phyloP scores from a whole-genome alignment of 2,888 invertebrate genomes.

The Icerya purchasi region DNA sequence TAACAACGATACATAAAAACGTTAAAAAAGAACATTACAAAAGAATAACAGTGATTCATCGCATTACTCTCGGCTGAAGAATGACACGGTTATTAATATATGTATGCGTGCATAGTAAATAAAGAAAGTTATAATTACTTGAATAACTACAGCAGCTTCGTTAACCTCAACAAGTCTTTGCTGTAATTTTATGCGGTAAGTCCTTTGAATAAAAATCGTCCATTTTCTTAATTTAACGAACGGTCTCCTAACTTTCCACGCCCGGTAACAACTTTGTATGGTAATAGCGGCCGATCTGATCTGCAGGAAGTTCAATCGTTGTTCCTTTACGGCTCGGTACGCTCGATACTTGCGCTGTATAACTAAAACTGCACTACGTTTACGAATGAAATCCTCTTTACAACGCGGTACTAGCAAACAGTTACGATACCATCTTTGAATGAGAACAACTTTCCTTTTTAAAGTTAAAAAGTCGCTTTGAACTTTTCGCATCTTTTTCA shows the following conservation, averaged over 20 bases:
- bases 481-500: not conserved
- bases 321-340: not conserved
- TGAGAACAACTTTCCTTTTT: conserved; percentile 5
- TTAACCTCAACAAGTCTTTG: not conserved
- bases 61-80: too few relatives aligned
- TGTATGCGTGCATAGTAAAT: too few relatives aligned
- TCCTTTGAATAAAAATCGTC: not conserved
- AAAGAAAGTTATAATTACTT: conserved; percentile 2
- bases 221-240: conserved; percentile 3
- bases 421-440: conserved; percentile 11
- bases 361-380: not conserved
- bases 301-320: not conserved
- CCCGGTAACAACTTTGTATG: conserved; percentile 4
- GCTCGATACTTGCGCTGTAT: conserved; percentile 3
- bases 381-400: conserved; percentile 2
- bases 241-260: not conserved
- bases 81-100: too few relatives aligned
- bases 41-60: too few relatives aligned
- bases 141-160: conserved; percentile 7
- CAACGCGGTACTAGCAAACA: not conserved
- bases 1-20: too few relatives aligned
- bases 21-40: too few relatives aligned
- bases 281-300: not conserved
- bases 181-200: not conserved
- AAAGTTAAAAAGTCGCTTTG: conserved; percentile 6